A percentile compares a stretch with the other conserved stretches of the same genome.
These are phyloP conservation scores for Cirrhinus molitorella DNA, from an alignment of 2,797 vertebrate genomes.

Conservation along the genomic window DNA sequence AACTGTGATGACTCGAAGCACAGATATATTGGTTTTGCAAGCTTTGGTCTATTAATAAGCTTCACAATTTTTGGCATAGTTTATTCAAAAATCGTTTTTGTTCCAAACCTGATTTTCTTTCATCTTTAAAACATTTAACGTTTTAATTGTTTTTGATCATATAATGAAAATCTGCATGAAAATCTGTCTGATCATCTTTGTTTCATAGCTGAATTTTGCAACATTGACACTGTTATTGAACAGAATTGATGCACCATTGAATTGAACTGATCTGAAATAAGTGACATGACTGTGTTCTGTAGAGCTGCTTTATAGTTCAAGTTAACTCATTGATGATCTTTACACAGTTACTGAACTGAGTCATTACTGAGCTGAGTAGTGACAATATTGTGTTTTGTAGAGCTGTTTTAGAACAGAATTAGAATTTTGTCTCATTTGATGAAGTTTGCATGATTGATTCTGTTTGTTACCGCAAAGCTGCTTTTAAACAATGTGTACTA, in stretches of 20 bases:
- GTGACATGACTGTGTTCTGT: background rate
- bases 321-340: background rate
- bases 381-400: background rate
- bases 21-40: conserved; percentile 1
- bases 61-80: background rate
- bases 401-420: background rate
- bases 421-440: background rate
- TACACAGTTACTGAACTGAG: background rate
- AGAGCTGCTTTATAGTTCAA: background rate
- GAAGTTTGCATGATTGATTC: background rate
- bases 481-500: background rate
- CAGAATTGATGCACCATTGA: background rate
- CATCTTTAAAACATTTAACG: background rate
- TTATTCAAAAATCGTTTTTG: background rate
- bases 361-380: background rate
- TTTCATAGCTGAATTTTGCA: background rate
- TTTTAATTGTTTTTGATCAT: background rate
- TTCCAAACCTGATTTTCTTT: background rate
- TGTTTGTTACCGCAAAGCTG: background rate
- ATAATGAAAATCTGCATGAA: background rate
- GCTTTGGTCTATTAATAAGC: background rate
- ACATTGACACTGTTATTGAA: background rate
- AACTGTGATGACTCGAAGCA: conserved; percentile 17
- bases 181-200: background rate
- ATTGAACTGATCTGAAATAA: background rate